Conservation (phyloP, 2,113 vertebrate species). For the Percina caprodes region DNA sequence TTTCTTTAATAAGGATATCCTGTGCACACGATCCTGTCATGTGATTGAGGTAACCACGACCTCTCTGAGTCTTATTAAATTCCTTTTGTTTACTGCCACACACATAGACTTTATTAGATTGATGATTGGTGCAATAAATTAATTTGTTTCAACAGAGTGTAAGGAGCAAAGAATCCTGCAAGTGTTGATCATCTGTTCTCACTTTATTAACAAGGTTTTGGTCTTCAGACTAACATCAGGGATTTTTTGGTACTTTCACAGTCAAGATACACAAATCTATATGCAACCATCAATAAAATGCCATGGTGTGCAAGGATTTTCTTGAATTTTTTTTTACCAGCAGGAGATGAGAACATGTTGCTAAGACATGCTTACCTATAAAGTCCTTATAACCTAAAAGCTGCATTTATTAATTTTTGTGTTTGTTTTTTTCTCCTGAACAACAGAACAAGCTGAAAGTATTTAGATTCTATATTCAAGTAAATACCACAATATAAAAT, state of each 20-base stretch:
- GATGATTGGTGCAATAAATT: neutral
- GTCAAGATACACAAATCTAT: no score
- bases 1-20: constrained; percentile 70
- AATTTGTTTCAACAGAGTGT: neutral
- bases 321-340: neutral
- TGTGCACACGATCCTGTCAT: constrained; percentile 52
- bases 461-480: neutral
- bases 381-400: neutral
- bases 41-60: constrained; percentile 33
- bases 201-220: neutral
- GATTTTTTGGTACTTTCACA: no score
- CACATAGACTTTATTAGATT: neutral
- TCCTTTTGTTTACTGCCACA: neutral
- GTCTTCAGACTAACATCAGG: no score
- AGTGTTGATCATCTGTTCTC: no score
- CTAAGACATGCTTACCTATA: neutral
- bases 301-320: neutral
- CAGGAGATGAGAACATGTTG: neutral
- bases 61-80: constrained; percentile 10
- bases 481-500: neutral
- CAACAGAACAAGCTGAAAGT: neutral
- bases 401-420: neutral
- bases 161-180: neutral
- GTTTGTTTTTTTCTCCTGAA: neutral
- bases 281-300: neutral